Conservation (phyloP, 2,797 vertebrate species). For the Pseudotriccus pelzelni region DNA sequence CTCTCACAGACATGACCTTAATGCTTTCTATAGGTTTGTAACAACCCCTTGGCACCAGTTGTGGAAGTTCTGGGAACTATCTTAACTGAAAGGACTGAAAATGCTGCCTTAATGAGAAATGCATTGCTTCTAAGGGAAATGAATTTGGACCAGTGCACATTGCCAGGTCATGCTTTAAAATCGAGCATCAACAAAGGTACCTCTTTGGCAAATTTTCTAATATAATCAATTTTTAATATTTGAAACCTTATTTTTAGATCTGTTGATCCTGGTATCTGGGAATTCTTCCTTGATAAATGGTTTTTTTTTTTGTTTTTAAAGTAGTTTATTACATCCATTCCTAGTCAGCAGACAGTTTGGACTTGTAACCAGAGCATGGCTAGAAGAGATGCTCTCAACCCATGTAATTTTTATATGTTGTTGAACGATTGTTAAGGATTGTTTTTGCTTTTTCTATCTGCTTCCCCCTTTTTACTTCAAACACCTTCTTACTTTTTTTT, state of each 20-base stretch:
- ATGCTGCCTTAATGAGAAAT: neutral
- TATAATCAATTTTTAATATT: neutral
- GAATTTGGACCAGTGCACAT: neutral
- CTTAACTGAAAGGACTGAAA: neutral
- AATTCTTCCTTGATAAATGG: neutral
- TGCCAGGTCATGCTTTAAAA: neutral
- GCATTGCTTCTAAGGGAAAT: neutral
- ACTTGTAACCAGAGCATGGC: neutral
- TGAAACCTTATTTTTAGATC: neutral
- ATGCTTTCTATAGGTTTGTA: slow-evolving; percentile 1
- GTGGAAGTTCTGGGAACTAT: slow-evolving; percentile 39
- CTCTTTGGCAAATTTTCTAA: neutral
- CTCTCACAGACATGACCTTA: neutral
- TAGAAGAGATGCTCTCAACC: neutral
- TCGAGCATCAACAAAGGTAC: neutral
- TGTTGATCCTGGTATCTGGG: neutral
- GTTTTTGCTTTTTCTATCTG: neutral
- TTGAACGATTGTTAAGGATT: neutral
- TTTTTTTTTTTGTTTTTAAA: neutral
- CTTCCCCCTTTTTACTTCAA: neutral
- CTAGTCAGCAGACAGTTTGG: neutral
- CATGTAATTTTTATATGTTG: neutral
- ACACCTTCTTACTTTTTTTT: neutral
- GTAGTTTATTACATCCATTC: neutral
- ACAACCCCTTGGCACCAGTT: slow-evolving; percentile 21